Percentiles rank a stretch among this genome's conserved stretches.
Evolutionary conservation across 2,888 invertebrate species (phyloP).

Genomic region (Congeria kusceri): DNA sequence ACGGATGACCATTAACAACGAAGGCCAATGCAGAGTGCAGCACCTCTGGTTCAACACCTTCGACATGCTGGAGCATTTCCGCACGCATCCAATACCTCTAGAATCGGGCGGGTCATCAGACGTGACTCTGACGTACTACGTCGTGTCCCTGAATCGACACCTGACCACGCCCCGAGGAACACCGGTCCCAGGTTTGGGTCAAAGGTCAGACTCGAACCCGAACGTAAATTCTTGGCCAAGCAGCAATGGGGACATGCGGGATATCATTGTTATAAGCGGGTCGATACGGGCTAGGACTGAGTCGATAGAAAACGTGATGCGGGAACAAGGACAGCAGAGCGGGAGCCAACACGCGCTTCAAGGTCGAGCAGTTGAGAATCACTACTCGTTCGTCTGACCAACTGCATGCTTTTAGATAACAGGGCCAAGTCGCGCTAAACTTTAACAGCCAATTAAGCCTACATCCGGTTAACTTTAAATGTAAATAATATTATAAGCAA

Average conservation of each 20-base stretch:
- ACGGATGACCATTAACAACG: slow-evolving; percentile 96
- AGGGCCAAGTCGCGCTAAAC: too few species aligned
- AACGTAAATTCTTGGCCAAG: slow-evolving; percentile 50
- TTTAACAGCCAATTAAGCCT: too few species aligned
- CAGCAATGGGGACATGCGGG: slow-evolving; percentile 44
- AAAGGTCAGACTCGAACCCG: slow-evolving; percentile 65
- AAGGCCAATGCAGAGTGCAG: slow-evolving; percentile 97
- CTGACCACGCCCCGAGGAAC: slow-evolving; percentile 75
- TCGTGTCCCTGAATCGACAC: slow-evolving; percentile 81
- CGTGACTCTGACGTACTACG: slow-evolving; percentile 85
- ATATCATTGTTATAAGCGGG: slow-evolving; percentile 87
- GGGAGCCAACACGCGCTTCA: slow-evolving; percentile 84
- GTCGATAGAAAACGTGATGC: slow-evolving; percentile 90
- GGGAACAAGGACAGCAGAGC: slow-evolving; percentile 77
- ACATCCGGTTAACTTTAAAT: too few species aligned
- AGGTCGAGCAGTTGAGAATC: slow-evolving; percentile 92
- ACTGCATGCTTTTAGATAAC: too few species aligned
- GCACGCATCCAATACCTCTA: slow-evolving; percentile 96
- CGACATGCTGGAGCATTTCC: slow-evolving; percentile 98
- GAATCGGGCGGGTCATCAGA: slow-evolving; percentile 96
- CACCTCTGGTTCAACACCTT: slow-evolving; percentile 97
- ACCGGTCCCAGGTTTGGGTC: slow-evolving; percentile 51
- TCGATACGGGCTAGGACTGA: slow-evolving; percentile 93
- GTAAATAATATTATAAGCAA: too few species aligned
- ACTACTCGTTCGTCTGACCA: slow-evolving; percentile 90